Base-by-base conservation (phyloP, 2,797 vertebrate species). In the Arnoldichthys spilopterus region DNA sequence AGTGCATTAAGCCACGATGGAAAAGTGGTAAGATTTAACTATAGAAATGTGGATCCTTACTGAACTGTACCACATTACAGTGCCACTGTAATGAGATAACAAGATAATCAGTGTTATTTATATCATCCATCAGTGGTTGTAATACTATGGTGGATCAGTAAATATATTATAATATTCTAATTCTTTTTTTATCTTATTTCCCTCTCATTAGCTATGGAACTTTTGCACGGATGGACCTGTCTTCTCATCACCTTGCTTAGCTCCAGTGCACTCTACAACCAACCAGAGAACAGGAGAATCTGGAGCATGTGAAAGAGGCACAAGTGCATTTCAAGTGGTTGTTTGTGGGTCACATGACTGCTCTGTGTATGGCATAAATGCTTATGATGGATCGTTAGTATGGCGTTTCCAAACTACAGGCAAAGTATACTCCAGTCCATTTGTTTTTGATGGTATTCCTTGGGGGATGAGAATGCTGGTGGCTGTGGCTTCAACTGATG, bases 301-400 rank as follows among this genome's bases (percentile, higher is more conserved):
- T 51, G 43, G 2, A 43, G 8, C 16, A 8, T 12, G 37, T 4
- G 37, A 24, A 15, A 49, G 37, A 6, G 47, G 9, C 59, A 53
- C 22, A 5, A 51, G 64, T 9, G 30, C 45, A 43, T 47, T 34
- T 47, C 11, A 58, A 53, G 26, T 92, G 66, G 82, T 97, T 76
- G 91, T 95, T 87, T 98, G 97, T 86, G 97, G 98, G 56, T 99
- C 97, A 79, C 97, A 99, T 0, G 98, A 99, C 37, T 81, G 90
- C 62, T 89, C 83, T 76, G 88, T 97, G 84, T 98, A 99, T 91
- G 96, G 96, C 74, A 90, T 97, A 87, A 91, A 86, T 82, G 58
- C 72, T 30, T 24, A 45, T 0, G 89, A 95, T 61, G 97, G 97
- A 74, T 87, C 93, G 58, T 88, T 96, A 73, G 74, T 91, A 1